Evolutionary conservation across 1,140 invertebrate genomes (phyloP).

Genomic region (Bombus consobrinus): DNA sequence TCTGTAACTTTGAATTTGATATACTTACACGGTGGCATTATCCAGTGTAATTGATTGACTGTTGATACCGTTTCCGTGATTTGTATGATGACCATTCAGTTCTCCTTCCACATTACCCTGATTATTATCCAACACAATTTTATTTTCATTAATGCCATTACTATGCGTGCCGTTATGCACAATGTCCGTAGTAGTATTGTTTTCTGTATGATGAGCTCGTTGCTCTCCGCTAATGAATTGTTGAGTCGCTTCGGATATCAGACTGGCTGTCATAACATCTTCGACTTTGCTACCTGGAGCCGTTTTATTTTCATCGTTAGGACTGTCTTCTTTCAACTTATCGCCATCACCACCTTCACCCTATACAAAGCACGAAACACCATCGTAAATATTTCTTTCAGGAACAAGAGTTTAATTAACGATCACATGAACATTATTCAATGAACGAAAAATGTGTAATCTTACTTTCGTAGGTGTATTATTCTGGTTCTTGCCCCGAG

Average conservation of each 20-base stretch:
- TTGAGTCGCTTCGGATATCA: slow-evolving; percentile 80
- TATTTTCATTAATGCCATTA: slow-evolving; percentile 80
- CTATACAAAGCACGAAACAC: slow-evolving; percentile 49
- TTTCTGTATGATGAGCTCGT: slow-evolving; percentile 72
- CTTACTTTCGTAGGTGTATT: slow-evolving; percentile 82
- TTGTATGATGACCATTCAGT: slow-evolving; percentile 80
- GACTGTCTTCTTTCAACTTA: slow-evolving; percentile 80
- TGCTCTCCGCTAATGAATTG: slow-evolving; percentile 80
- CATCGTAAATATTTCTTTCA: neutral
- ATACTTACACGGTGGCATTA: slow-evolving; percentile 83
- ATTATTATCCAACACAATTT: slow-evolving; percentile 79
- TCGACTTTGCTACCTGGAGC: slow-evolving; percentile 73
- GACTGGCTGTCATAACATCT: slow-evolving; percentile 80
- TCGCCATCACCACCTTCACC: slow-evolving; percentile 77
- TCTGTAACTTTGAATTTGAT: slow-evolving; percentile 59
- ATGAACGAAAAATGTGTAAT: neutral
- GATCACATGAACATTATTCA: neutral
- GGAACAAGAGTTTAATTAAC: neutral
- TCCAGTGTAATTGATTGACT: slow-evolving; percentile 80
- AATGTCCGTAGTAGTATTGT: slow-evolving; percentile 72
- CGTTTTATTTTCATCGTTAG: slow-evolving; percentile 76
- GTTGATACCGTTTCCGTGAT: slow-evolving; percentile 79
- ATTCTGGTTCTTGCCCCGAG: slow-evolving; percentile 86
- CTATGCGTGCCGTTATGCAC: slow-evolving; percentile 80
- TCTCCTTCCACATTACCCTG: slow-evolving; percentile 78